Conservation (phyloP, 30 jellyfish, hydroid and myxozoan species). For the Rhopilema esculentum region DNA sequence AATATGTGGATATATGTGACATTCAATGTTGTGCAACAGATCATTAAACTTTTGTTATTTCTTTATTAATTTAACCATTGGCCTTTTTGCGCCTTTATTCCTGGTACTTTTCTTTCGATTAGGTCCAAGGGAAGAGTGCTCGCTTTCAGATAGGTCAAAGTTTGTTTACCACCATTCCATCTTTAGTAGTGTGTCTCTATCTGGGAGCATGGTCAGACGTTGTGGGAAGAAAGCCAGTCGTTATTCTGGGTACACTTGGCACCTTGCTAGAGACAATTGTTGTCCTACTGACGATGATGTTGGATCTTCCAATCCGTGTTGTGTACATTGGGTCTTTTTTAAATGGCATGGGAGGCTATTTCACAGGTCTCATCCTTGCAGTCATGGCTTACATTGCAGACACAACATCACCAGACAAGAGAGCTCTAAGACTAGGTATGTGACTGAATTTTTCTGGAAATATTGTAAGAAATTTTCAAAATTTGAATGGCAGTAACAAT, state of each 20-base stretch:
- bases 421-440: conserved; percentile 83
- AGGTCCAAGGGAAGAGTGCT: conserved; percentile 75
- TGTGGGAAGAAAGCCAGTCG: conserved; percentile 82
- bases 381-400: conserved; percentile 84
- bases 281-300: conserved; percentile 47
- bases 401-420: conserved; percentile 62
- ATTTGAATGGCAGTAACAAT: too few relatives aligned
- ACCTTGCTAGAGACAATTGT: conserved; percentile 57
- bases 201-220: conserved; percentile 85
- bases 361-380: conserved; percentile 72
- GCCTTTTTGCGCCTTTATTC: too few relatives aligned
- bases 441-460: too few relatives aligned
- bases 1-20: too few relatives aligned
- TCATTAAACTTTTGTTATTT: too few relatives aligned
- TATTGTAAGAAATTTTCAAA: too few relatives aligned
- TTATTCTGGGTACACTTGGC: conserved; percentile 53
- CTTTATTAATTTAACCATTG: too few relatives aligned
- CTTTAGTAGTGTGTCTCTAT: conserved; percentile 56
- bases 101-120: not conserved
- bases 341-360: conserved; percentile 88
- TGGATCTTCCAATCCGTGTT: conserved; percentile 66
- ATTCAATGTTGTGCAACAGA: too few relatives aligned
- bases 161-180: conserved; percentile 67
- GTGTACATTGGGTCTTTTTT: conserved; percentile 67
- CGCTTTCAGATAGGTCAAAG: conserved; percentile 65